Percentiles rank a stretch among this genome's conserved stretches.
These are phyloP conservation scores for Cyclina sinensis DNA, from an alignment of 1,140 invertebrate species.

Conservation along the genomic window DNA sequence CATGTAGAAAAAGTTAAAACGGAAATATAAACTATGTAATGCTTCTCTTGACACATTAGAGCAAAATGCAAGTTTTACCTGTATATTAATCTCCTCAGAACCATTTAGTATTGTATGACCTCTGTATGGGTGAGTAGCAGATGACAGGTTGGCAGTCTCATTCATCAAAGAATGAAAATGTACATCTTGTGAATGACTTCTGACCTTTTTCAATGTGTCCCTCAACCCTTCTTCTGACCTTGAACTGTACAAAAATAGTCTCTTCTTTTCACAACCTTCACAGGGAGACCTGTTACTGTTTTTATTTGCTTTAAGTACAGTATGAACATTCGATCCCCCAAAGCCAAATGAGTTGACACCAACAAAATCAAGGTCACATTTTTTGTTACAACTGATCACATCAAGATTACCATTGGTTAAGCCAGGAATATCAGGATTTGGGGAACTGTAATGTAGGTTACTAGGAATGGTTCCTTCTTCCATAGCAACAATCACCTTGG, in stretches of 20 bases:
- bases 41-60: no score
- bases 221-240: constrained; percentile 94
- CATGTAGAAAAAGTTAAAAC: no score
- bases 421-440: constrained; percentile 96
- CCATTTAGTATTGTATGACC: constrained; percentile 92
- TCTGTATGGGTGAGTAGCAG: constrained; percentile 91
- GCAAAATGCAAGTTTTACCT: no score
- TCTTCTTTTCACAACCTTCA: constrained; percentile 86
- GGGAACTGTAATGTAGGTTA: constrained; percentile 95
- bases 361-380: constrained; percentile 94
- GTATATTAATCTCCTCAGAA: constrained; percentile 57
- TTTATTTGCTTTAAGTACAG: constrained; percentile 91
- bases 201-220: constrained; percentile 89
- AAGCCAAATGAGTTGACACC: constrained; percentile 99
- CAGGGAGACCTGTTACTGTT: constrained; percentile 14
- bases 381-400: constrained; percentile 93
- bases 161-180: constrained; percentile 93
- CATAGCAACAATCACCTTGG: constrained; percentile 96
- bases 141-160: constrained; percentile 90
- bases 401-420: constrained; percentile 94
- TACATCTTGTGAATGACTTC: constrained; percentile 89
- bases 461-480: constrained; percentile 94
- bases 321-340: constrained; percentile 98
- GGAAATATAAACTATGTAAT: no score
- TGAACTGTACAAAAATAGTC: constrained; percentile 93